Conservation (phyloP, 2,797 vertebrate species). For the Naso thynnoides region DNA sequence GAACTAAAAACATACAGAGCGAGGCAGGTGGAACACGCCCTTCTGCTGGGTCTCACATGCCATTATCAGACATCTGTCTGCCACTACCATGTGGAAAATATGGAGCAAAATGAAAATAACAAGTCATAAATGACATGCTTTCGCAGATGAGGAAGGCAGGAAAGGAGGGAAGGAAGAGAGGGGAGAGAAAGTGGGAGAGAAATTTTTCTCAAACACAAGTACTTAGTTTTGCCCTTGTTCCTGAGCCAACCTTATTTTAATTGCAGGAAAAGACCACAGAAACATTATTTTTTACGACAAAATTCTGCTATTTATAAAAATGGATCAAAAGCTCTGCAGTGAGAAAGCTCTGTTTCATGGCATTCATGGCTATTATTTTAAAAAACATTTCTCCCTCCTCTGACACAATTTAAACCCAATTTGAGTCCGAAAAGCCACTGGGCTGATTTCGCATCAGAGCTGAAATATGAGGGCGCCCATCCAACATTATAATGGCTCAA, state of each 20-base stretch:
- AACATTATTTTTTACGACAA: constrained; percentile 82
- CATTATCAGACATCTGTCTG: constrained; percentile 70
- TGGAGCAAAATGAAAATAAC: constrained; percentile 72
- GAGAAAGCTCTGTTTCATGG: constrained; percentile 72
- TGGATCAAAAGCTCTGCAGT: constrained; percentile 75
- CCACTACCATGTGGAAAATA: constrained; percentile 61
- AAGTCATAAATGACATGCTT: constrained; percentile 81
- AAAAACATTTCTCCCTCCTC: constrained; percentile 70
- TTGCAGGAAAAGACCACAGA: constrained; percentile 81
- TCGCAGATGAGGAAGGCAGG: constrained; percentile 55
- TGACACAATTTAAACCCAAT: constrained; percentile 76
- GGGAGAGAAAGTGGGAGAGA: constrained; percentile 35
- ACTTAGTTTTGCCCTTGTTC: constrained; percentile 79
- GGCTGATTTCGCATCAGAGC: constrained; percentile 68
- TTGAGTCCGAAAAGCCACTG: constrained; percentile 68
- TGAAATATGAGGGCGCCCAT: constrained; percentile 67
- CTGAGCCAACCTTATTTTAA: constrained; percentile 80
- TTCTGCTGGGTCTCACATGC: constrained; percentile 50
- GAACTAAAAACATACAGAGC: constrained; percentile 57
- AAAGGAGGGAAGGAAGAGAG: constrained; percentile 9
- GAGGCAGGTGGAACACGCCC: constrained; percentile 76
- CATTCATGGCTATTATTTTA: constrained; percentile 70
- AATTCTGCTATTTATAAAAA: constrained; percentile 83
- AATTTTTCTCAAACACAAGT: constrained; percentile 68
- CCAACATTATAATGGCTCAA: constrained; percentile 66